Percentiles rank a stretch among this genome's conserved stretches.
Conservation (phyloP, 2,888 invertebrate species). For the Leptinotarsa peninsularis region DNA sequence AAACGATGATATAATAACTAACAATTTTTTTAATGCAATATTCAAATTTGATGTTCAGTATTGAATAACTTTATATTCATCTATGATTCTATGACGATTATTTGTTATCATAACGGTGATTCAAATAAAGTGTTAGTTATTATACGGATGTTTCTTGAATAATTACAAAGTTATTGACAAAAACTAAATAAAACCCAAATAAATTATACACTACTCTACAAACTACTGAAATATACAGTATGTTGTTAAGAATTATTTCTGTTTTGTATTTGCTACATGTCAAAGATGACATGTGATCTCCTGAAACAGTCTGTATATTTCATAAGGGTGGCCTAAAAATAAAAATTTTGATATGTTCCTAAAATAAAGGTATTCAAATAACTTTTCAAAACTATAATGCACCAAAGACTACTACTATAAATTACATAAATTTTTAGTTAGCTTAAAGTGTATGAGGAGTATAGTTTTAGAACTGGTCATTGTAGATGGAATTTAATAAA, state of each 20-base stretch:
- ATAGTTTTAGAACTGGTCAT: neutral
- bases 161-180: constrained; percentile 30
- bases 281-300: neutral
- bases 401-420: neutral
- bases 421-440: neutral
- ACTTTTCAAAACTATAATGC: neutral
- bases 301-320: constrained; percentile 39
- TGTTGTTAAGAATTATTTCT: neutral
- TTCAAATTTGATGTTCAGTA: too few species aligned
- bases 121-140: constrained; percentile 1
- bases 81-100: too few species aligned
- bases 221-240: constrained; percentile 44
- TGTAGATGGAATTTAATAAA: too few species aligned
- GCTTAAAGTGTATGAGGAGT: neutral
- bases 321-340: constrained; percentile 53
- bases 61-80: too few species aligned
- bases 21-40: neutral
- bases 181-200: constrained; percentile 32
- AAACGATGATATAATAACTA: neutral
- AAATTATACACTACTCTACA: constrained; percentile 33
- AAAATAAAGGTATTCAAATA: constrained; percentile 6
- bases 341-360: constrained; percentile 30
- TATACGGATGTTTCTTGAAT: constrained; percentile 1
- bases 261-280: constrained; percentile 4
- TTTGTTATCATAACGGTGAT: neutral